A percentile compares a stretch with the other conserved stretches of the same genome.
These are phyloP conservation scores for Phataginus tricuspis DNA, from an alignment of 2,797 vertebrate species.

Conservation along the genomic window DNA sequence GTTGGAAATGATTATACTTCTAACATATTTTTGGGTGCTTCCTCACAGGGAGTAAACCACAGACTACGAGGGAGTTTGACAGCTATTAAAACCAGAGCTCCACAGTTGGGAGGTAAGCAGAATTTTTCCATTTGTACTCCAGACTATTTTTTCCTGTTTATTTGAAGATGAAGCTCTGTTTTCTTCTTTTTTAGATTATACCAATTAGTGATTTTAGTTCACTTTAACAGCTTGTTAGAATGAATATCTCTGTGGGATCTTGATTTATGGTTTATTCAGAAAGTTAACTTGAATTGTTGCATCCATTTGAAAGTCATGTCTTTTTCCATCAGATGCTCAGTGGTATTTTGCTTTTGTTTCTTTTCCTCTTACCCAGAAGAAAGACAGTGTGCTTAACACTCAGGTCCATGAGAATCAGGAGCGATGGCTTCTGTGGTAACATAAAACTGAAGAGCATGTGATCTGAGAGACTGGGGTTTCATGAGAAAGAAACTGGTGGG, in stretches of 20 bases:
- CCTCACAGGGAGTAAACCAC: conserved; percentile 93
- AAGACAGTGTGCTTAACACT: not conserved
- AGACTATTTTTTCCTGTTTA: not conserved
- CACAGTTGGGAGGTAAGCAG: conserved; percentile 94
- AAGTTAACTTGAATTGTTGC: not conserved
- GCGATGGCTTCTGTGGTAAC: not conserved
- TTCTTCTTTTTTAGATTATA: not conserved
- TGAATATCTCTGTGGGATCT: not conserved
- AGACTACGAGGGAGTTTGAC: conserved; percentile 94
- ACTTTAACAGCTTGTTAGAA: not conserved
- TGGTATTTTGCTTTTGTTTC: not conserved
- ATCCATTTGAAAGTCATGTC: not conserved
- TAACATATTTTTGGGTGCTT: not conserved
- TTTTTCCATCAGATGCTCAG: not conserved
- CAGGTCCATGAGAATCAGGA: not conserved
- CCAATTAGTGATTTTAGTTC: not conserved
- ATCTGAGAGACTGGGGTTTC: not conserved
- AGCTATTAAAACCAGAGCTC: conserved; percentile 94
- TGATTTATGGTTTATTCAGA: not conserved
- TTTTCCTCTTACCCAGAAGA: not conserved
- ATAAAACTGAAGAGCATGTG: not conserved
- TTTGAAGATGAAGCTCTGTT: not conserved
- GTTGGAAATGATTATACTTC: not conserved
- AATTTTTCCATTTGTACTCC: not conserved
- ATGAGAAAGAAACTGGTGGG: not conserved